Percentiles rank a stretch among this genome's conserved stretches.
Evolutionary conservation across 2,797 vertebrate species (phyloP).

Genomic region (Pipistrellus nathusii): DNA sequence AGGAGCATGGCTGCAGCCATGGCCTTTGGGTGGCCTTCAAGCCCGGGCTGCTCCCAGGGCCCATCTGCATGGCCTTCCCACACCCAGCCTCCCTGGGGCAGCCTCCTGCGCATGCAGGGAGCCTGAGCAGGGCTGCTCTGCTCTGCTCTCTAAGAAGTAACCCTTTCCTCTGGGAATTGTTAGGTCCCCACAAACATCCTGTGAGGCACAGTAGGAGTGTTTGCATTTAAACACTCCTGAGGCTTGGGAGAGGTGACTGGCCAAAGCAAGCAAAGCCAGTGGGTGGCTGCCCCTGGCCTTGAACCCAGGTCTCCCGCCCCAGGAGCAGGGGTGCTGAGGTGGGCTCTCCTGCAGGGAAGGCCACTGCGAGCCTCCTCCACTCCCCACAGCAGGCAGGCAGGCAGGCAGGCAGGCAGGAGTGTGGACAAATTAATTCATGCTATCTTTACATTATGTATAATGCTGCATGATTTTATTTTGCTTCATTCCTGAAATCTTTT

Average conservation of each 20-base stretch:
- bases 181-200: background rate
- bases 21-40: background rate
- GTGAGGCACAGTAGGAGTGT: background rate
- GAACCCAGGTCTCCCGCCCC: background rate
- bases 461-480: slow-evolving; percentile 84
- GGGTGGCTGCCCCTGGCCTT: background rate
- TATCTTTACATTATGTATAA: slow-evolving; percentile 85
- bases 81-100: background rate
- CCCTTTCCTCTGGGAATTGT: background rate
- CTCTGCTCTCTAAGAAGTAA: background rate
- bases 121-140: background rate
- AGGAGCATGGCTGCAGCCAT: background rate
- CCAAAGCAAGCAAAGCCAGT: background rate
- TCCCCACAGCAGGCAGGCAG: background rate
- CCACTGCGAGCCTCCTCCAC: background rate
- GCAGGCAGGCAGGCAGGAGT: background rate
- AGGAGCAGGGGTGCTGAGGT: background rate
- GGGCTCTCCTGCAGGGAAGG: background rate
- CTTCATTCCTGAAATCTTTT: slow-evolving; percentile 84
- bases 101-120: background rate
- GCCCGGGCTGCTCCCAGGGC: background rate
- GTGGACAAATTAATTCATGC: slow-evolving; percentile 81
- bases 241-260: background rate
- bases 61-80: background rate
- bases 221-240: background rate